Base-by-base conservation (phyloP, 2,113 vertebrate genomes). In the Ceyx margarethae region DNA sequence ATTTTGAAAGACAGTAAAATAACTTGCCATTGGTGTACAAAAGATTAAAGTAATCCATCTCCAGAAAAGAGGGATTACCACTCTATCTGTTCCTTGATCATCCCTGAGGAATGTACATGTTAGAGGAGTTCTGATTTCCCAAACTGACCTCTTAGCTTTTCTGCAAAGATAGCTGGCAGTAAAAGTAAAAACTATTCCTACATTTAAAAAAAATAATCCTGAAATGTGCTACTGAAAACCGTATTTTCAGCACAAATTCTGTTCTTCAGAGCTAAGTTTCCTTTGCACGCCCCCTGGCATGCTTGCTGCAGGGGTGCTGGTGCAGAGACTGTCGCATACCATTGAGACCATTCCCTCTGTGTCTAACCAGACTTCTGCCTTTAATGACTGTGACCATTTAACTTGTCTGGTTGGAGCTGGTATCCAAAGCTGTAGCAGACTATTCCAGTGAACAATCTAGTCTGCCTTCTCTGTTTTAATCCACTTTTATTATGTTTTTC, bases 281-380 rank as follows among this genome's bases (percentile, higher is more conserved):
- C 33, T 61, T 56, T 37, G 58, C 35, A 50, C 81, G 16, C 31
- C 29, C 76, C 20, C 42, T n/a, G 67, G 31, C 11, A 3, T 13
- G 15, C 57, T 43, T 54, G 64, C 69, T 71, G 58, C 45, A 25
- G 58, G 66, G 60, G 10, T 17, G 26, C 28, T 29, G 57, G 31
- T 48, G 21, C n/a, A 76, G 13, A 37, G 20, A 4, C 15, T 6
- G 18, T 45, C 26, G 11, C 26, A 1, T 7, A 26, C 31, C 1
- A 0, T 35, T 56, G 31, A 6, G 46, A 8, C 42, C 0, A 0
- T 77, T 67, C 29, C 31, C 26, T 18, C 29, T 9, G 16, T 57
- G 20, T 40, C 60, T 51, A 15, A 23, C 16, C 16, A 73, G 40
- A 20, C 25, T 51, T 26, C 28, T 17, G 48, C 31, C 26, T 57